Percentiles rank a stretch among this genome's conserved stretches.
phyloP scores from a whole-genome alignment of 2,888 invertebrate genomes.

The Dynastes tityus region DNA sequence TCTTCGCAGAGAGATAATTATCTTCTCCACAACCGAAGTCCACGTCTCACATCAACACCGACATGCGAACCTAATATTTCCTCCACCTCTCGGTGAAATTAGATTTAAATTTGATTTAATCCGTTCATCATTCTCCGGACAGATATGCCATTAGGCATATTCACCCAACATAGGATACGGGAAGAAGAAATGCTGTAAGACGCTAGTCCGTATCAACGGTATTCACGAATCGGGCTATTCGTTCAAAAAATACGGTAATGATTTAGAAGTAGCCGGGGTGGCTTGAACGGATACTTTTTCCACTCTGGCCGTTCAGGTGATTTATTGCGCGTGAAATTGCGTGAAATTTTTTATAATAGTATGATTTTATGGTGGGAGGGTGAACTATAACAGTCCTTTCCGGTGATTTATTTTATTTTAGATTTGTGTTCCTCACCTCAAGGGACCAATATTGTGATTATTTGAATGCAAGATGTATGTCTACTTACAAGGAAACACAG shows the following conservation, averaged over 20 bases:
- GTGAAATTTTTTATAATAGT: conserved; percentile 63
- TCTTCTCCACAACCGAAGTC: conserved; percentile 4
- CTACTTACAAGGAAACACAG: background rate
- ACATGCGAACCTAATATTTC: conserved; percentile 26
- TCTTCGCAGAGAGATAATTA: conserved; percentile 32
- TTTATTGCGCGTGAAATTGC: conserved; percentile 63
- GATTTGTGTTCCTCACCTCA: background rate
- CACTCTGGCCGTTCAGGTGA: conserved; percentile 53
- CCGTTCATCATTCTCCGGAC: conserved; percentile 39
- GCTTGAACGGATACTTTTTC: conserved; percentile 36
- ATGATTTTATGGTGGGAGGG: conserved; percentile 60
- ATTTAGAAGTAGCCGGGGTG: conserved; percentile 24
- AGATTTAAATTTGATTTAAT: conserved; percentile 49
- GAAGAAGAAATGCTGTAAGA: background rate
- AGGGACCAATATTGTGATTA: conserved; percentile 9
- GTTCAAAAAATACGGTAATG: conserved; percentile 28
- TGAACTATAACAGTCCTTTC: conserved; percentile 57
- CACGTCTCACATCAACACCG: conserved; percentile 15
- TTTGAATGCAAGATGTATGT: background rate
- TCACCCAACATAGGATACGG: background rate
- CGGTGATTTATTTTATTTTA: conserved; percentile 58
- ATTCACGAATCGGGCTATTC: background rate
- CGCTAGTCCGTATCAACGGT: background rate
- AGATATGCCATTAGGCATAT: conserved; percentile 15
- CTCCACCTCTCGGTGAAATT: conserved; percentile 31